These are phyloP conservation scores for Albula goreensis DNA, from an alignment of 2,113 vertebrate genomes.

Conservation along the genomic window DNA sequence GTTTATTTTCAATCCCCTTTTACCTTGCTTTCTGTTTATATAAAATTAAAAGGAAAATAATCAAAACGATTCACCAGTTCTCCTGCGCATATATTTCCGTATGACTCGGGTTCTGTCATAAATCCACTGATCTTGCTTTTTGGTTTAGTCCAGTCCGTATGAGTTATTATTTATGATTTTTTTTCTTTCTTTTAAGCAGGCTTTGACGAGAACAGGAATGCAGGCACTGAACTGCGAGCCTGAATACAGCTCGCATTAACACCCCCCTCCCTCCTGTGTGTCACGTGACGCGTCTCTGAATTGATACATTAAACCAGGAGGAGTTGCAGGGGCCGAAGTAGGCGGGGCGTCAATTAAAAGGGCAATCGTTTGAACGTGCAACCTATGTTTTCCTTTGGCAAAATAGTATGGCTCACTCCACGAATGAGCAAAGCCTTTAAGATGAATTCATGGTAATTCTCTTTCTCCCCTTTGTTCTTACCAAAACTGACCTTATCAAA, in stretches of 20 bases:
- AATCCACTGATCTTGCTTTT: slow-evolving; percentile 42
- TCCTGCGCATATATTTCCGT: slow-evolving; percentile 13
- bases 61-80: slow-evolving; percentile 19
- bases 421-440: slow-evolving; percentile 19
- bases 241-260: slow-evolving; percentile 53
- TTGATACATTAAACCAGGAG: slow-evolving; percentile 66
- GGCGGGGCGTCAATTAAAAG: slow-evolving; percentile 51
- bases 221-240: slow-evolving; percentile 60
- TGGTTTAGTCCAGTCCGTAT: slow-evolving; percentile 56
- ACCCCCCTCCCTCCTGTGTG: slow-evolving; percentile 48
- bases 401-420: not conserved
- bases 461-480: slow-evolving; percentile 33
- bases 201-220: slow-evolving; percentile 73
- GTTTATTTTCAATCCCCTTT: slow-evolving; percentile 35
- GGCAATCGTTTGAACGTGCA: slow-evolving; percentile 30
- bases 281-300: slow-evolving; percentile 72
- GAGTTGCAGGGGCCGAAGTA: slow-evolving; percentile 53
- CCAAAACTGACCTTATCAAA: not conserved
- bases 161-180: slow-evolving; percentile 60
- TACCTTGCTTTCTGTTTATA: slow-evolving; percentile 30
- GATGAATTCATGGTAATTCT: not conserved
- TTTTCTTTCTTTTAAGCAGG: slow-evolving; percentile 50
- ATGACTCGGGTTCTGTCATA: slow-evolving; percentile 12
- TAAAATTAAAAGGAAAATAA: slow-evolving; percentile 23
- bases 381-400: not conserved